Conservation (phyloP, 2,797 vertebrate genomes). For the Numenius phaeopus region DNA sequence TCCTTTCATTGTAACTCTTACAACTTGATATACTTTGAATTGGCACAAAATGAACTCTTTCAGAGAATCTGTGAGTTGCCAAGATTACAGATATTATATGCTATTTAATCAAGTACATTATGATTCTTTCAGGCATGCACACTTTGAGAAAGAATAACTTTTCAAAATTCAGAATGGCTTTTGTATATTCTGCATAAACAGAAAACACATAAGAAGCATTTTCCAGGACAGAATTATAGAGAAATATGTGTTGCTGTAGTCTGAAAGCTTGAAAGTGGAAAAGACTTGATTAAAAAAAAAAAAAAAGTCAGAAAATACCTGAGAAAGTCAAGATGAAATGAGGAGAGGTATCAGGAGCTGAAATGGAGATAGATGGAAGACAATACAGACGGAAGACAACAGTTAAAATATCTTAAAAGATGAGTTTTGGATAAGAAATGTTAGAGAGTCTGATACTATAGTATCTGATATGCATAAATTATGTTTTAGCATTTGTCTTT, state of each 20-base stretch:
- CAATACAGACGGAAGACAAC: neutral
- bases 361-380: neutral
- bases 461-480: neutral
- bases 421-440: neutral
- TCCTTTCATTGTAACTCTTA: neutral
- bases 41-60: neutral
- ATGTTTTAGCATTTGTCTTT: neutral
- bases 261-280: neutral
- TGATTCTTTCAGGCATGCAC: neutral
- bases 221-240: neutral
- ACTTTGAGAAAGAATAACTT: neutral
- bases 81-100: neutral
- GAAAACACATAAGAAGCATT: neutral
- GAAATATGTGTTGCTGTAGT: neutral
- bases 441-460: neutral
- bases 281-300: neutral
- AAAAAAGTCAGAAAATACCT: neutral
- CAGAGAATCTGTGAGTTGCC: neutral
- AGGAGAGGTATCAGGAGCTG: neutral
- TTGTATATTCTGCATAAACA: neutral
- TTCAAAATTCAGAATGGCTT: neutral
- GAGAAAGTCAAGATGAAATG: neutral
- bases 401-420: neutral
- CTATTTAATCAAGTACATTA: neutral
- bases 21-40: neutral